Base-by-base conservation (phyloP, 2,888 invertebrate species). In the Netelia fuscicornis region DNA sequence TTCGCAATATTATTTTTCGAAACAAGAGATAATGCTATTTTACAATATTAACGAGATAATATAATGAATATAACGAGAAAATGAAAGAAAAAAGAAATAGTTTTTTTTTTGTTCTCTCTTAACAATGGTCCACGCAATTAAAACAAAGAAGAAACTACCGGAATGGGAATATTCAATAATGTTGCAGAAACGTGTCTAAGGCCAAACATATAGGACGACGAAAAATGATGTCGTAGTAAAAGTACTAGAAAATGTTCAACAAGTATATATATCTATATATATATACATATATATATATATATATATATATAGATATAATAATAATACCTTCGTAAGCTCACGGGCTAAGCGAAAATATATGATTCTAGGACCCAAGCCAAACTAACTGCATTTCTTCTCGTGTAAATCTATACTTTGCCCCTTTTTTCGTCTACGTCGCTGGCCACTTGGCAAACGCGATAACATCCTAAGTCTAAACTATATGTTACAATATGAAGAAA, bases 221-320 rank as follows among this genome's bases (percentile, higher is more conserved):
- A 80, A 71, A 65, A 79, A 37, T 70, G 64, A 1, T 58, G 52
- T 65, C 65, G 76, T 72, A 42, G 84, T 81, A 77, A 81, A 81
- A 81, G 76, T 84, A 76, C 71, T 76, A 81, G 80, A 75, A 84
- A 84, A 67, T 81, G 81, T n/a, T n/a, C n/a, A n/a, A n/a, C n/a
- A n/a, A n/a, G n/a, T n/a, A n/a, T n/a, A n/a, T n/a, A n/a, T n/a
- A n/a, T n/a, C n/a, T n/a, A n/a, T n/a, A n/a, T n/a, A n/a, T n/a
- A n/a, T n/a, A n/a, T n/a, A n/a, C n/a, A n/a, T n/a, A n/a, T n/a
- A n/a, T n/a, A n/a, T n/a, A n/a, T 80, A 64, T 80, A 64, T 81
- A 54, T 56, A 68, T 6, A 20, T 25, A 25, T 71, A 17, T 10
- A 11, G 2, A 25, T 52, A 65, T 23, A 77, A 77, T 65, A 68